Percentiles rank a stretch among this genome's conserved stretches.
These are phyloP conservation scores for Melanotaenia maccullochi DNA, from an alignment of 2,797 vertebrate species.

Conservation along the genomic window DNA sequence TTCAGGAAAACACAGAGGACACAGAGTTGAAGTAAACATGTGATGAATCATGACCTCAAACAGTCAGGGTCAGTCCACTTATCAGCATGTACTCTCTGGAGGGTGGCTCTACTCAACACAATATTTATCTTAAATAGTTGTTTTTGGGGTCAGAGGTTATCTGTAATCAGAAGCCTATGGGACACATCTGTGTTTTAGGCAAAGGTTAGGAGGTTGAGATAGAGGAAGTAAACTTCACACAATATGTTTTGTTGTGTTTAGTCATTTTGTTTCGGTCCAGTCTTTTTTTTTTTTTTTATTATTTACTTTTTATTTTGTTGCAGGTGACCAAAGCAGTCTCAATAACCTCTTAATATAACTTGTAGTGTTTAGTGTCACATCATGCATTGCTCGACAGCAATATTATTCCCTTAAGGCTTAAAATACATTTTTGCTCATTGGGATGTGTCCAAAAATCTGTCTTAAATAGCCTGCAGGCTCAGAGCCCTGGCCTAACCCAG, in stretches of 20 bases:
- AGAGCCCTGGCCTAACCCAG: conserved; percentile 29
- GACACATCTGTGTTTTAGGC: conserved; percentile 18
- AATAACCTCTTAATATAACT: background rate
- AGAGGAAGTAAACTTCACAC: conserved; percentile 49
- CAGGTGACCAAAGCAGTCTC: background rate
- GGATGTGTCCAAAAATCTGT: conserved; percentile 31
- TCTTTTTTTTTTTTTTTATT: background rate
- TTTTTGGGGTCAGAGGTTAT: conserved; percentile 66
- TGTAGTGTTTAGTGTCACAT: conserved; percentile 18
- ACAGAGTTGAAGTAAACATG: conserved; percentile 47
- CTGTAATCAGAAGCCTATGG: conserved; percentile 32
- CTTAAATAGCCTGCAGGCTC: conserved; percentile 59
- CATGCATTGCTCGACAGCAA: conserved; percentile 1
- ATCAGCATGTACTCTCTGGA: conserved; percentile 40
- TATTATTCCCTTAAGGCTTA: conserved; percentile 25
- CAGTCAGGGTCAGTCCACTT: conserved; percentile 37
- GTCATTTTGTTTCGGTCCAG: background rate
- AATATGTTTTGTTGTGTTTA: conserved; percentile 7
- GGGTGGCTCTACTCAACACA: conserved; percentile 23
- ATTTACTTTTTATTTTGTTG: background rate
- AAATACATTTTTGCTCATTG: conserved; percentile 36
- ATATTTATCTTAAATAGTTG: conserved; percentile 59
- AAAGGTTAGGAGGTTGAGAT: conserved; percentile 37
- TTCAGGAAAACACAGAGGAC: conserved; percentile 17
- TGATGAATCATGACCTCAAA: conserved; percentile 39